phyloP scores from a whole-genome alignment of 2,113 vertebrate genomes.

The Gobius niger region DNA sequence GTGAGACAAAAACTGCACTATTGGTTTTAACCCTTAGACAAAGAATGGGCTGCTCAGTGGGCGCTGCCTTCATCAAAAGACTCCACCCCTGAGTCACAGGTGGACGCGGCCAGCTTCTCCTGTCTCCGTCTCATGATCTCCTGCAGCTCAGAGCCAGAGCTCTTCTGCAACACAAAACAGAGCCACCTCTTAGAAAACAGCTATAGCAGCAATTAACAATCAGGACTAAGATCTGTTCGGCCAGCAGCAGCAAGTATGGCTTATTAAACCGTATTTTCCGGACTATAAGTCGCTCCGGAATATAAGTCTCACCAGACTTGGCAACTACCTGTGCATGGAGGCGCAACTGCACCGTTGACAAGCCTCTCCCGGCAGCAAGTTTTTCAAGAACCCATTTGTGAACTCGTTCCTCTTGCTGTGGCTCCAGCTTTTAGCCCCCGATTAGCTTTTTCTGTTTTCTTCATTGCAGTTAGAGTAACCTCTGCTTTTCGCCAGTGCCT shows the following conservation, averaged over 20 bases:
- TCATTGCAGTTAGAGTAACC: too few relatives aligned
- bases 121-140: constrained; percentile 95
- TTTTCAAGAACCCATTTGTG: too few relatives aligned
- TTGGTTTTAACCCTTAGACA: neutral
- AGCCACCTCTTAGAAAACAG: neutral
- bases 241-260: neutral
- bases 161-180: constrained; percentile 71
- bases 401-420: too few relatives aligned
- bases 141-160: constrained; percentile 88
- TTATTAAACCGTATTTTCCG: neutral
- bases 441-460: too few relatives aligned
- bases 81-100: constrained; percentile 92
- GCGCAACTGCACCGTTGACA: too few relatives aligned
- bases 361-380: too few relatives aligned
- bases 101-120: constrained; percentile 89
- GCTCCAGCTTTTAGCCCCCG: too few relatives aligned
- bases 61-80: constrained; percentile 92
- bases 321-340: too few relatives aligned
- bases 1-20: constrained; percentile 25
- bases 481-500: too few relatives aligned
- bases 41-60: constrained; percentile 75
- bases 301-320: too few relatives aligned
- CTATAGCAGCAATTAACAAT: neutral
- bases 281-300: too few relatives aligned
- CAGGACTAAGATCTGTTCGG: neutral